Evolutionary conservation across 2,888 invertebrate genomes (phyloP), one percentile per base, ranked within the genome.

Genomic region (Xanthia togata): DNA sequence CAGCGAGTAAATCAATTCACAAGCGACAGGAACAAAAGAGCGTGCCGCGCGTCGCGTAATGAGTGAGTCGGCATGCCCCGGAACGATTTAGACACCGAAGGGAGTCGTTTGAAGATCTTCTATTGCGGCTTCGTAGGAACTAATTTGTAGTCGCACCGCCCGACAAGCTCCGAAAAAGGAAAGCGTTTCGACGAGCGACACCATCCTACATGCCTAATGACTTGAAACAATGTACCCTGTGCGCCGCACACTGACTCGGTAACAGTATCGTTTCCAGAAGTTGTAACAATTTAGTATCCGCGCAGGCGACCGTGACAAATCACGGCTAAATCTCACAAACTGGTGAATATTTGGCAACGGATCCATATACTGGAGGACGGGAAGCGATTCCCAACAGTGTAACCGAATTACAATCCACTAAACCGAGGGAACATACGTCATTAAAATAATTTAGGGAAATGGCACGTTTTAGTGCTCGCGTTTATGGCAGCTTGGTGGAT

Each of bases 401-500:
- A 92, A 92, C 91, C 91, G 91, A 93, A 93, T 94, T 93, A 94
- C 93, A 93, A 91, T 92, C 91, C 89, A 92, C 90, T 93, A 92
- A 93, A 93, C 89, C 88, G 88, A 89, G 89, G 85, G 91, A 93
- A 91, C 92, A 93, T 94, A 93, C 93, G 92, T 94, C 94, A 94
- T 95, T 94, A 93, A 94, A 94, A 94, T 95, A 94, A 95, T 95
- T 94, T 94, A 92, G 93, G 93, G 91, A 94, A 95, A 95, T 93
- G 91, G 93, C 93, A 94, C 93, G 93, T 94, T 95, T 94, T 93
- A 94, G 92, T 93, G 92, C 90, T 91, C 90, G 92, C 93, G 90
- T 95, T 95, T 94, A 95, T 94, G 93, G 92, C 91, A 89, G 90
- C 87, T 85, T 89, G 91, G 91, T 92, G 89, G 92, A 92, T 91